Evolutionary conservation across 2,113 vertebrate species (phyloP), one percentile per base, ranked within the genome.

Genomic region (Brachyistius frenatus): DNA sequence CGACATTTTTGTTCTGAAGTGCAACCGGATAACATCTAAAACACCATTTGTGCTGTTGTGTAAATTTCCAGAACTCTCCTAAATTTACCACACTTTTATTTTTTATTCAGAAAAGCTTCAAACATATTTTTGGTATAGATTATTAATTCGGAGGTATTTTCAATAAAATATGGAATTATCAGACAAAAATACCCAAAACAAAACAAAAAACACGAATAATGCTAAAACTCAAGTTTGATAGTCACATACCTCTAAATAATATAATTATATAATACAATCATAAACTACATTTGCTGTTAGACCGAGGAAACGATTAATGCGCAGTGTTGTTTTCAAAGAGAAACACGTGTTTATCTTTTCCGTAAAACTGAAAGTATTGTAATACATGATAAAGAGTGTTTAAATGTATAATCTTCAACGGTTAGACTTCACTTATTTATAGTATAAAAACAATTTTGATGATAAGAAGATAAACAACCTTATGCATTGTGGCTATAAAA

Each of bases 1-100:
- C 89, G 91, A 93, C 89, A 91, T 92, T 83, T 90, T 93, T 87
- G 86, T 91, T 81, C n/a, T 88, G 54, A 78, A 83, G 66, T 72
- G 46, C 61, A 82, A 72, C 70, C 57, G 36, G 16, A 69, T 32
- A 68, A 79, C 55, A 62, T 7, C 37, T 15, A 70, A 61, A 84
- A 81, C 14, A 74, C 33, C 3, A 4, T 33, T 16, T 9, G 7
- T 9, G 8, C n/a, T 73, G 2, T 5, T 58, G 2, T 2, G 2
- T 2, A 35, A 73, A 57, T 8, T 44, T n/a, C 3, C 3, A 1
- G 23, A 81, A 52, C 30, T 55, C 4, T 8, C 11, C 44, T 54
- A 2, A 57, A 57, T 44, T 41, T 9, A 23, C 5, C 1, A 41
- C 2, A 2, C 0, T 9, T 13, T 50, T 30, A 7, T 35, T n/a